Evolutionary conservation across 2,888 invertebrate species (phyloP), one percentile per base, ranked within the genome.

Genomic region (Coenonympha glycerion): DNA sequence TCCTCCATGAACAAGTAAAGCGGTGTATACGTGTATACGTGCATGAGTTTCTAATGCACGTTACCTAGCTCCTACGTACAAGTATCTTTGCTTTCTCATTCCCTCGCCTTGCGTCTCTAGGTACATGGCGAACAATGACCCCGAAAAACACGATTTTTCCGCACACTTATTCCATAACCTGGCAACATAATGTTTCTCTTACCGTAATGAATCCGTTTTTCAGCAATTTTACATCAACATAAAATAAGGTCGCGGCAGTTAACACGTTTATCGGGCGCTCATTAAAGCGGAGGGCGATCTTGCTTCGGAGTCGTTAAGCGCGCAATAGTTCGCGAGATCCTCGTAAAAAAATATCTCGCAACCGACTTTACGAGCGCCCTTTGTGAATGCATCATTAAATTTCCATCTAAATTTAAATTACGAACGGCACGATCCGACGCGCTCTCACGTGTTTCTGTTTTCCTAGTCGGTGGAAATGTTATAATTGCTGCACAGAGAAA

Each of bases 351-450:
- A 87, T 85, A 86, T 86, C 84, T 85, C 84, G 81, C 84, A 79
- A 80, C 83, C 83, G 76, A 87, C 81, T 87, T 86, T 87, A 87
- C 79, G 86, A 85, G 86, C 82, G 79, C 81, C 80, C 85, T 87
- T 87, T 87, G 86, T 87, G 81, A 79, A 83, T 80, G 87, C 86
- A 84, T 87, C 87, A 87, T 87, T 87, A 87, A 87, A 87, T 86
- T 85, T 84, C 85, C 85, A 87, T 87, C 86, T 86, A 87, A 87
- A 86, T 86, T 87, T 85, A 85, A 87, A 87, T 86, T 85, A 85
- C 80, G 75, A 78, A 82, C 77, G 76, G 77, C 72, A 72, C 74
- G 80, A 82, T 81, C 74, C 77, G 79, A 81, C 79, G 83, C 78
- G 77, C 76, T 73, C 75, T 78, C 80, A 83, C 86, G 85, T 86